A percentile compares a stretch with the other conserved stretches of the same genome.
phyloP scores from a whole-genome alignment of 2,113 vertebrate species.

The Pangasianodon gigas region DNA sequence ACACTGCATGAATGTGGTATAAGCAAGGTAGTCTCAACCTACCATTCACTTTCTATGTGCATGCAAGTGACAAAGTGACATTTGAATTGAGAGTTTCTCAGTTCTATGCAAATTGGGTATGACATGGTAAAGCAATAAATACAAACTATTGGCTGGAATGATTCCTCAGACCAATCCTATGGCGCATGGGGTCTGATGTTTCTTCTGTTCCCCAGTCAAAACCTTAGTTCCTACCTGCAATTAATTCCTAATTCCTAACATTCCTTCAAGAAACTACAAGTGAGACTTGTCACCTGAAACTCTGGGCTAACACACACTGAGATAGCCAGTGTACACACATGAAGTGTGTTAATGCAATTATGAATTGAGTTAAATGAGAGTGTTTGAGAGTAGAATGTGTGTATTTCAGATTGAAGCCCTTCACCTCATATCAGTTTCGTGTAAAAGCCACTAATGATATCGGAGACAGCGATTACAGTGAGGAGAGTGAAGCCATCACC shows the following conservation, averaged over 20 bases:
- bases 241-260: background rate
- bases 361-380: background rate
- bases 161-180: background rate
- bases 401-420: slow-evolving; percentile 86
- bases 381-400: slow-evolving; percentile 32
- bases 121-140: background rate
- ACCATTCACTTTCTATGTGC: background rate
- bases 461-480: slow-evolving; percentile 94
- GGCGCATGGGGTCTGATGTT: background rate
- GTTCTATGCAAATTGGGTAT: background rate
- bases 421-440: slow-evolving; percentile 96
- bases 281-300: background rate
- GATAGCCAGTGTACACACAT: background rate
- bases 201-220: background rate
- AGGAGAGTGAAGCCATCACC: slow-evolving; percentile 91
- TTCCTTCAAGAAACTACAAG: background rate
- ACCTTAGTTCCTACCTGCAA: background rate
- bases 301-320: background rate
- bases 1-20: background rate
- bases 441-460: slow-evolving; percentile 97
- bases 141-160: background rate
- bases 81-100: background rate
- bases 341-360: background rate
- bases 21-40: background rate
- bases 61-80: background rate